A percentile compares a stretch with the other conserved stretches of the same genome.
These are phyloP conservation scores for Phataginus tetradactyla DNA, from an alignment of 2,797 vertebrate species.

Conservation along the genomic window DNA sequence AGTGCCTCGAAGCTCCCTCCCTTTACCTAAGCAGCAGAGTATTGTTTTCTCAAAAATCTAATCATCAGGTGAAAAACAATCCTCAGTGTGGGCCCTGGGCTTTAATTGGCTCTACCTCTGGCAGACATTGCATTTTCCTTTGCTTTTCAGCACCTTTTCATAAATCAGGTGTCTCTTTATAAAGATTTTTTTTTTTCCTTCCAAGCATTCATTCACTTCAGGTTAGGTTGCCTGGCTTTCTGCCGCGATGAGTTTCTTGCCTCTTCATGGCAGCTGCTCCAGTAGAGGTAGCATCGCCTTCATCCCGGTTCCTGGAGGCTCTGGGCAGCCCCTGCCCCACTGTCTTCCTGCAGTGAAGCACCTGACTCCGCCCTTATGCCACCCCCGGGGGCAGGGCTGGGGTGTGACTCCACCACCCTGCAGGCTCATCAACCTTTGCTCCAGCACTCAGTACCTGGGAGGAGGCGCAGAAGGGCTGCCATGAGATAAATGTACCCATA, in stretches of 20 bases:
- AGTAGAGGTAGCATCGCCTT: not conserved
- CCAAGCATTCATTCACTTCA: conserved; percentile 42
- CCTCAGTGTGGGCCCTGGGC: not conserved
- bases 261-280: not conserved
- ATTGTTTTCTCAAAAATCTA: conserved; percentile 12
- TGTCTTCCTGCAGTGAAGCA: too few relatives aligned
- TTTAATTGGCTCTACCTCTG: not conserved
- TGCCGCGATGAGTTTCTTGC: not conserved
- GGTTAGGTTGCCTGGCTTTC: not conserved
- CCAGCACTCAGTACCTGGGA: not conserved
- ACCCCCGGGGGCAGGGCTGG: not conserved
- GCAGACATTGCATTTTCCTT: not conserved
- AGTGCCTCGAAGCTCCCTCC: not conserved
- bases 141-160: conserved; percentile 71
- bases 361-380: not conserved
- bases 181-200: not conserved
- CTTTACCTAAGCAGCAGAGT: not conserved
- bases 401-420: not conserved
- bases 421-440: not conserved
- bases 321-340: not conserved
- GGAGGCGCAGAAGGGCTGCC: not conserved
- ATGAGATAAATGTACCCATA: not conserved
- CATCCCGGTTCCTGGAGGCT: rapidly evolving
- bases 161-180: conserved; percentile 27
- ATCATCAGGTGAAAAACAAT: not conserved